A percentile compares a stretch with the other conserved stretches of the same genome.
phyloP scores from a whole-genome alignment of 2,113 vertebrate species.

The Pterocles burchelli region DNA sequence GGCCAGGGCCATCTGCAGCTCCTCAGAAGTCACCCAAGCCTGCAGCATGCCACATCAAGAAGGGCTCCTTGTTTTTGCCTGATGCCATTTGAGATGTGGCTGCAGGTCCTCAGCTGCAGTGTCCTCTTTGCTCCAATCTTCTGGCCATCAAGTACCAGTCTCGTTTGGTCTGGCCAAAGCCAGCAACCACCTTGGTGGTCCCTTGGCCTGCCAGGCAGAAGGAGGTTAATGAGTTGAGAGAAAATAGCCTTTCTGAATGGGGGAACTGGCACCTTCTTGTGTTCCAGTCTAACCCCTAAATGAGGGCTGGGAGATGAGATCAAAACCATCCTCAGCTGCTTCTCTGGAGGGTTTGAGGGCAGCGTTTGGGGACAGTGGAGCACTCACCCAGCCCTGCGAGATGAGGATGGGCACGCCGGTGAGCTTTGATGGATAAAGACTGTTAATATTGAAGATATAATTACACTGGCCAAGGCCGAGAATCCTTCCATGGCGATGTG shows the following conservation, averaged over 20 bases:
- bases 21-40: background rate
- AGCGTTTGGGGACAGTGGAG: accelerated
- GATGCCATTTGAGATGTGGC: background rate
- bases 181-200: background rate
- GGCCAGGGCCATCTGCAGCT: background rate
- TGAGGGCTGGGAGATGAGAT: accelerated
- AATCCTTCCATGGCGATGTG: background rate
- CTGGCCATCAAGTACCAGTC: background rate
- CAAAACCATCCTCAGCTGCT: background rate
- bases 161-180: accelerated
- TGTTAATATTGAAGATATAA: constrained; percentile 64
- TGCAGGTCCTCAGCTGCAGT: background rate
- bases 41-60: background rate
- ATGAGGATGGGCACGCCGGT: accelerated
- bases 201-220: background rate
- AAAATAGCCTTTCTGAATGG: background rate
- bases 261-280: background rate
- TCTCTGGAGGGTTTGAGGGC: background rate
- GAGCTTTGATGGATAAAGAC: constrained; percentile 35
- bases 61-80: background rate
- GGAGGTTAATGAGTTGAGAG: accelerated
- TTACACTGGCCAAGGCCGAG: constrained; percentile 19
- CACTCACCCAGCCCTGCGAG: accelerated
- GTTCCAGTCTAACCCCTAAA: background rate
- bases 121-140: accelerated